Conservation (phyloP, 2,113 vertebrate genomes). For the Tenebrosternarchus preto region DNA sequence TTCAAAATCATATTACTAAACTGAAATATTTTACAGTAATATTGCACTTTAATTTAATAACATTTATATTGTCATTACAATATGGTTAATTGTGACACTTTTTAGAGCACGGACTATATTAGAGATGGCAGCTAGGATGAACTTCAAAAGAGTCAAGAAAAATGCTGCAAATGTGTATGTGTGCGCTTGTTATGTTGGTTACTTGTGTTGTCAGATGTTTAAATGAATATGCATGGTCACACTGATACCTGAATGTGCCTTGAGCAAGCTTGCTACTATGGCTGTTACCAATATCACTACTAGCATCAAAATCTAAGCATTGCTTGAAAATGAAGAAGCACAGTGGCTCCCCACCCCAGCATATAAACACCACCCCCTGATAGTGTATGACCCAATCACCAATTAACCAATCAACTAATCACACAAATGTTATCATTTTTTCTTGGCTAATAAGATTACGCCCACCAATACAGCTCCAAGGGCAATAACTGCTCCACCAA, state of each 20-base stretch:
- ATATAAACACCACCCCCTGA: conserved; percentile 26
- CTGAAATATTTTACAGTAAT: conserved; percentile 1
- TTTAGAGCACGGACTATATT: conserved; percentile 1
- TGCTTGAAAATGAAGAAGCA: conserved; percentile 53
- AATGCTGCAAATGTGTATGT: neutral
- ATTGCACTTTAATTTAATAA: conserved; percentile 3
- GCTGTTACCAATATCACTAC: conserved; percentile 51
- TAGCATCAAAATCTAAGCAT: conserved; percentile 56
- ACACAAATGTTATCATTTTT: conserved; percentile 69
- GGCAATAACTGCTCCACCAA: conserved; percentile 74
- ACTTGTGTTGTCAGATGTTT: too few species aligned
- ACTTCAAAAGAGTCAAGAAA: neutral
- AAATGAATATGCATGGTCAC: too few species aligned
- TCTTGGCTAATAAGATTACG: conserved; percentile 72
- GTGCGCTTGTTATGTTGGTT: neutral
- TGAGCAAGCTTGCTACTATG: neutral
- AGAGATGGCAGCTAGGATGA: conserved; percentile 15
- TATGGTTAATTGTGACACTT: neutral
- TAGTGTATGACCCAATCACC: conserved; percentile 67
- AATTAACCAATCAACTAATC: conserved; percentile 53
- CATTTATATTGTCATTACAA: neutral
- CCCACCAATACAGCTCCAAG: conserved; percentile 76
- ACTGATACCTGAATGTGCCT: conserved; percentile 5
- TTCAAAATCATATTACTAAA: neutral
- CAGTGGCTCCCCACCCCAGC: conserved; percentile 54